Conservation (phyloP, 2,888 invertebrate species). For the Drosophila mayaguana region DNA sequence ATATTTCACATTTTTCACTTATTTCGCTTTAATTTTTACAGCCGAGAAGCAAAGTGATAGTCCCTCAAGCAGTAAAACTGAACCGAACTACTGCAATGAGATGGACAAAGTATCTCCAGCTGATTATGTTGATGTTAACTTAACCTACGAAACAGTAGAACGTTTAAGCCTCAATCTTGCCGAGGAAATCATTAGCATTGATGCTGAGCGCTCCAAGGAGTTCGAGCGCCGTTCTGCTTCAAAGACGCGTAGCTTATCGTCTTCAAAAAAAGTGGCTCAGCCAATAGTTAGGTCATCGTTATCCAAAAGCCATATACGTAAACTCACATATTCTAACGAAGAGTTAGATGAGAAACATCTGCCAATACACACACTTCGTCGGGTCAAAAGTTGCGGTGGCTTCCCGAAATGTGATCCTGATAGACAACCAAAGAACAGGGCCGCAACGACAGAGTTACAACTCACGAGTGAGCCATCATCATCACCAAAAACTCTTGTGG, state of each 20-base stretch:
- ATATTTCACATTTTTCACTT: conserved; percentile 27
- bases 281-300: neutral
- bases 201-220: conserved; percentile 62
- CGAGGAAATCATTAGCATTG: conserved; percentile 60
- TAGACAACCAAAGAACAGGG: conserved; percentile 5
- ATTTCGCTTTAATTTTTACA: conserved; percentile 36
- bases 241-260: conserved; percentile 50
- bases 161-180: conserved; percentile 58
- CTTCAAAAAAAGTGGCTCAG: conserved; percentile 22
- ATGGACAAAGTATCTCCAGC: neutral
- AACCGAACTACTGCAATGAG: neutral
- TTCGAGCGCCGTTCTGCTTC: conserved; percentile 62
- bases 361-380: conserved; percentile 23
- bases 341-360: conserved; percentile 26
- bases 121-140: conserved; percentile 39
- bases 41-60: conserved; percentile 16
- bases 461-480: neutral
- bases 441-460: conserved; percentile 41
- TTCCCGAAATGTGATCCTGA: conserved; percentile 22
- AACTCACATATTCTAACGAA: conserved; percentile 65
- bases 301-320: conserved; percentile 53
- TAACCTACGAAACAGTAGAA: conserved; percentile 60
- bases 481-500: neutral
- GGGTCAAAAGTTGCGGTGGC: conserved; percentile 42
- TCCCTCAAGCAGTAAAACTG: conserved; percentile 23